phyloP scores from a whole-genome alignment of 1,140 invertebrate species.

The Zeugodacus cucurbitae region DNA sequence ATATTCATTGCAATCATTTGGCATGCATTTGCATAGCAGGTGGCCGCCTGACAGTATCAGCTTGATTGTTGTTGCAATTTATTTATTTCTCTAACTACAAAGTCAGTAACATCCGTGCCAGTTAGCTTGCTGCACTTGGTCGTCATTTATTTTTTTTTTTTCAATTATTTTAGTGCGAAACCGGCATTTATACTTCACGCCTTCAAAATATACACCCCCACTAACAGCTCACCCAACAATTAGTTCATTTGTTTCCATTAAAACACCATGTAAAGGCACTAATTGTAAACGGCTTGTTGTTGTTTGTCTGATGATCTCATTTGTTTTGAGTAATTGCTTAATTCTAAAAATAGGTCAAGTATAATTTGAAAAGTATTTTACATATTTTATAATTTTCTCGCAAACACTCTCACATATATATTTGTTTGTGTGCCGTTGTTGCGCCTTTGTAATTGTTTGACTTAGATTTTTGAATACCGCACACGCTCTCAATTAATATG shows the following conservation, averaged over 20 bases:
- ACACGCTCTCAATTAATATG: background rate
- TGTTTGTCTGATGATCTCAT: slow-evolving; percentile 27
- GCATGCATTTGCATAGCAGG: background rate
- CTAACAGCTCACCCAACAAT: background rate
- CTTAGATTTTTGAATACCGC: background rate
- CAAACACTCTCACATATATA: background rate
- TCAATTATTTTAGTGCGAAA: background rate
- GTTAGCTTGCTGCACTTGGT: background rate
- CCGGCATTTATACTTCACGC: background rate
- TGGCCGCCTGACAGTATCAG: background rate
- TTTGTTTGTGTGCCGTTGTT: background rate
- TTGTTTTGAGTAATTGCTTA: slow-evolving; percentile 38
- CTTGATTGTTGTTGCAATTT: background rate
- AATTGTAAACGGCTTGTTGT: background rate
- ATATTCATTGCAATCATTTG: background rate
- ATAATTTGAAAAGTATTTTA: slow-evolving; percentile 30
- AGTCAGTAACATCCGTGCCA: background rate
- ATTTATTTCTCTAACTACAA: background rate
- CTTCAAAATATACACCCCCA: background rate
- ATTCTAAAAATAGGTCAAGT: slow-evolving; percentile 56
- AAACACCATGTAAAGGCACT: background rate
- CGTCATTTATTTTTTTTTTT: background rate
- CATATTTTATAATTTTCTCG: background rate
- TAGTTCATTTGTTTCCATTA: background rate
- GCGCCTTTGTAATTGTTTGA: background rate